Percentiles rank a stretch among this genome's conserved stretches.
Conservation (phyloP, 2,113 vertebrate genomes). For the Tichodroma muraria region DNA sequence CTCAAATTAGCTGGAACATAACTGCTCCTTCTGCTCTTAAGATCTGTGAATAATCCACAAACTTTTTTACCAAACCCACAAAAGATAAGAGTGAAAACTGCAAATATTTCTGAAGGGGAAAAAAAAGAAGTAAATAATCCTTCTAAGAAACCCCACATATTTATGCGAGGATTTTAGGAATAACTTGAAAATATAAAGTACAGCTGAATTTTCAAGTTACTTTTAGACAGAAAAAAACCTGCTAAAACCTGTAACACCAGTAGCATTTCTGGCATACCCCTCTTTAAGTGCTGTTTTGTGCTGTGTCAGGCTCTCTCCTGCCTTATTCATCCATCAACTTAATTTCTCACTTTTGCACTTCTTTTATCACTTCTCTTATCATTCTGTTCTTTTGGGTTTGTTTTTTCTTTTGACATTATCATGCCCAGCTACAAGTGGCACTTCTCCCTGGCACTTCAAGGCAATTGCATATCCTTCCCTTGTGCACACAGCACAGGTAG, state of each 20-base stretch:
- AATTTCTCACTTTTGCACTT: background rate
- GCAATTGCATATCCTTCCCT: background rate
- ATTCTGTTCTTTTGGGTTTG: background rate
- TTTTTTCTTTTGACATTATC: background rate
- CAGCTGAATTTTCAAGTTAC: background rate
- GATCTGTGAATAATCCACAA: slow-evolving; percentile 10
- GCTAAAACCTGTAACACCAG: background rate
- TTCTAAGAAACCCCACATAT: background rate
- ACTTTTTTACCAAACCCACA: background rate
- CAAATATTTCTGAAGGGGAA: background rate
- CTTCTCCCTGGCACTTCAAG: background rate
- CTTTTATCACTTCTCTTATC: background rate
- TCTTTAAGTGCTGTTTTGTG: background rate
- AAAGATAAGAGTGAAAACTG: slow-evolving; percentile 1
- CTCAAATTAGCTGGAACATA: slow-evolving; percentile 27
- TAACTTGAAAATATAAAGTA: background rate
- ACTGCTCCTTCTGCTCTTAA: slow-evolving; percentile 7
- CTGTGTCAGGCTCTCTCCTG: background rate
- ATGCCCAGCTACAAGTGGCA: background rate
- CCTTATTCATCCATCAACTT: background rate
- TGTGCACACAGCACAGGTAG: fast-evolving
- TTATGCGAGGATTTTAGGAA: background rate
- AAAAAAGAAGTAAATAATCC: background rate
- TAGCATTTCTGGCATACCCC: background rate
- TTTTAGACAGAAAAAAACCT: background rate